phyloP scores from a whole-genome alignment of 2,113 vertebrate genomes.

The Saccopteryx leptura region DNA sequence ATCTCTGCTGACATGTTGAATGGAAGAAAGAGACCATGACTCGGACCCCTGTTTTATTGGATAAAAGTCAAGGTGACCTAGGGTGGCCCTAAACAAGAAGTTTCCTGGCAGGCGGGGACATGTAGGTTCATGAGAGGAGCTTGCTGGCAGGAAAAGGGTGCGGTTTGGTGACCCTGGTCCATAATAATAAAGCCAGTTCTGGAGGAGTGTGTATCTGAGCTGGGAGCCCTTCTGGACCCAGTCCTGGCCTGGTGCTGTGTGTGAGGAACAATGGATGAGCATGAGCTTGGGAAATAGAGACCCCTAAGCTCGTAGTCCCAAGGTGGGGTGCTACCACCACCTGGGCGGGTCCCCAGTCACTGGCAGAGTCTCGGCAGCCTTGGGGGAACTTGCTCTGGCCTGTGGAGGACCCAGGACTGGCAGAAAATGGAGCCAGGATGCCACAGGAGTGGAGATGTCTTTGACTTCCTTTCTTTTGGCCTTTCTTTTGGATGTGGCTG shows the following conservation, averaged over 20 bases:
- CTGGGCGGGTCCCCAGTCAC: too few relatives aligned
- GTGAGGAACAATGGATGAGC: not conserved
- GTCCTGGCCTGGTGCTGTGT: not conserved
- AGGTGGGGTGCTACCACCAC: fast-evolving
- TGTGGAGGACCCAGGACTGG: not conserved
- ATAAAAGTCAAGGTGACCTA: not conserved
- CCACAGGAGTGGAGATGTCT: not conserved
- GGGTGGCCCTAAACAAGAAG: not conserved
- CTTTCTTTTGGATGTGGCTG: not conserved
- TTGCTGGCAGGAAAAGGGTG: not conserved
- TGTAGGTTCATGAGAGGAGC: not conserved
- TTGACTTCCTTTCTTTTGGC: not conserved
- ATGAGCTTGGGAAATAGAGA: not conserved
- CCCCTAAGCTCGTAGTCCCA: not conserved
- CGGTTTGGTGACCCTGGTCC: not conserved
- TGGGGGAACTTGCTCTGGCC: fast-evolving
- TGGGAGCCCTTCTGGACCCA: not conserved
- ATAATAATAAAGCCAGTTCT: not conserved
- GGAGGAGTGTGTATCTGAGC: not conserved
- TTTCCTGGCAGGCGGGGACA: not conserved
- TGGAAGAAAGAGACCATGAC: not conserved
- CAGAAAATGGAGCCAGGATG: not conserved
- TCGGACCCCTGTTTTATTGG: not conserved
- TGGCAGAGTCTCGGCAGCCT: not conserved
- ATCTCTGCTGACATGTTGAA: not conserved